These are phyloP conservation scores for Otolemur crassicaudatus DNA, from an alignment of 2,797 vertebrate species.

Conservation along the genomic window DNA sequence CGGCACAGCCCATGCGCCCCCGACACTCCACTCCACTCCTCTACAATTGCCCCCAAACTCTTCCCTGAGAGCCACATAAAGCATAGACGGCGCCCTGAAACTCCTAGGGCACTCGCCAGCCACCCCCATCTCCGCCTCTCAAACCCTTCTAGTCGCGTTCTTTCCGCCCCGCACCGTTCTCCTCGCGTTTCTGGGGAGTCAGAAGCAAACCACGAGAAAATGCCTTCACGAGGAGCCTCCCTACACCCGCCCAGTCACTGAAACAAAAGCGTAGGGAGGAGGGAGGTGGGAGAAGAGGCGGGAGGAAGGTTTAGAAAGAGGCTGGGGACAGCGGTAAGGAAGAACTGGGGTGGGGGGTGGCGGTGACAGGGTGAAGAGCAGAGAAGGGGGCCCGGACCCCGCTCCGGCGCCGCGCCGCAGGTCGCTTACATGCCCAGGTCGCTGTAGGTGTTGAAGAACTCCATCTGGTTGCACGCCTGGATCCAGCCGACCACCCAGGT, in stretches of 20 bases:
- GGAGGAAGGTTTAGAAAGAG: constrained; percentile 62
- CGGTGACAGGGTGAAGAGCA: background rate
- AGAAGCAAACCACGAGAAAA: constrained; percentile 71
- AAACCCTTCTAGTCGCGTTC: background rate
- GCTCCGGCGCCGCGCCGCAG: constrained; percentile 47
- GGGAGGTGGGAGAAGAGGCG: constrained; percentile 68
- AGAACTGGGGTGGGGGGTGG: background rate
- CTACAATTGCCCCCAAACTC: constrained; percentile 61
- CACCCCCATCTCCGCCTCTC: background rate
- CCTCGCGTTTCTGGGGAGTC: constrained; percentile 50
- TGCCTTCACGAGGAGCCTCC: constrained; percentile 76
- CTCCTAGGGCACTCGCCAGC: constrained; percentile 47
- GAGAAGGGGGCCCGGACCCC: constrained; percentile 44
- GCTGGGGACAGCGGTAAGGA: constrained; percentile 49
- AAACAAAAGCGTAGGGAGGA: constrained; percentile 83
- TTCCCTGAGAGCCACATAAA: constrained; percentile 42
- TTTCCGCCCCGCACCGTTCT: constrained; percentile 31
- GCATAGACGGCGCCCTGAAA: constrained; percentile 53
- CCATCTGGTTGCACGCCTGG: constrained; percentile 99
- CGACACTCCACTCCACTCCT: background rate
- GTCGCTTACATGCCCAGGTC: constrained; percentile 95
- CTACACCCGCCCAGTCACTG: constrained; percentile 77
- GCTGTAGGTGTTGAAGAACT: constrained; percentile 99
- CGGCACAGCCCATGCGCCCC: constrained; percentile 69
- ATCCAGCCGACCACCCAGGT: constrained; percentile 99